Evolutionary conservation across 2,888 invertebrate genomes (phyloP), one percentile per base, ranked within the genome.

Genomic region (Nemapogon koenigi): DNA sequence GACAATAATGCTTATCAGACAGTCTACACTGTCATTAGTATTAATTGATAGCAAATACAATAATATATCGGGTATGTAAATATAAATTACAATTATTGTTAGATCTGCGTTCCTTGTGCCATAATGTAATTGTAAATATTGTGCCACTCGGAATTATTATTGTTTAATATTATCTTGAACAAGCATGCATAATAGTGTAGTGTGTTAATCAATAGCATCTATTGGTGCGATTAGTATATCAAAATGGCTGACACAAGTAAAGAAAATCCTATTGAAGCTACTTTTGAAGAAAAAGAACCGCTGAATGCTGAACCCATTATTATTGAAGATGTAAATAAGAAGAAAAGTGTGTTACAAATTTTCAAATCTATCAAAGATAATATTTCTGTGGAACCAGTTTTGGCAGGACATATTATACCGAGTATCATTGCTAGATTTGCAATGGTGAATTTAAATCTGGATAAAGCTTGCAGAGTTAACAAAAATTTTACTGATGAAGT

Each of bases 381-480:
- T 26, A 33, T 40, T 38, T 36, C 42, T 10, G 40, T 35, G 18
- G 29, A 35, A 19, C 35, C 39, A 11, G 15, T 35, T 28, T 16
- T 31, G 11, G 37, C 40, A 8, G 30, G 31, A 14, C 28, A 37
- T n/a, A 32, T 40, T 31, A 37, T 32, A 17, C 28, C 40, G 3
- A 71, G 72, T 46, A 71, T 72, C 3, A 49, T 73, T 16, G 85
- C 87, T 1, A 81, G 83, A 30, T 53, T 89, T 43, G 87, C 87
- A 17, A 86, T 87, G 10, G 88, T 88, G 59, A 88, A 89, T 61
- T 61, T 89, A 15, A 87, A 87, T 57, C 63, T 89, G 46, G 88
- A 88, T 57, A 89, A 89, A 57, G 88, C 88, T 1, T 89, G 89
- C 50, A 63, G 88, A 22, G 88, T 88, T 1, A 89, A 89, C 54